A percentile compares a stretch with the other conserved stretches of the same genome.
phyloP scores from a whole-genome alignment of 2,113 vertebrate genomes.

The Dasyornis broadbenti region DNA sequence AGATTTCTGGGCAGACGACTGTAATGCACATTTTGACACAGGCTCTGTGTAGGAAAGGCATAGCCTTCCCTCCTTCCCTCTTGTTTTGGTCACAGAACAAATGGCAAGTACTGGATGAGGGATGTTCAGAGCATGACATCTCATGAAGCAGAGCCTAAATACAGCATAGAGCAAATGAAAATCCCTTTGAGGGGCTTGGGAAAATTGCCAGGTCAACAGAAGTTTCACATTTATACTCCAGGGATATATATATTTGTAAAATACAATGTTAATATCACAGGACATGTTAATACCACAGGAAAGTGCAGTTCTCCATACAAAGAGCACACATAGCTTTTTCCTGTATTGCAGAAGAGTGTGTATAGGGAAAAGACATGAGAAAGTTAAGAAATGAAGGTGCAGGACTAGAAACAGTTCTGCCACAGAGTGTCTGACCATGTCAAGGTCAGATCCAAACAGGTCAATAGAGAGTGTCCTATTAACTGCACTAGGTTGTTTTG shows the following conservation, averaged over 20 bases:
- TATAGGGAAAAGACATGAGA: background rate
- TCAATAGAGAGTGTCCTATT: background rate
- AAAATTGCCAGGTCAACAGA: background rate
- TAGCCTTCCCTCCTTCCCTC: background rate
- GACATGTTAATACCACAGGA: background rate
- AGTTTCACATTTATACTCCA: background rate
- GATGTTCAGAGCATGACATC: background rate
- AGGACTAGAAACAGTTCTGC: background rate
- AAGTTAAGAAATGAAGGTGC: background rate
- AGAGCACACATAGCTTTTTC: background rate
- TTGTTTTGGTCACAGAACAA: background rate
- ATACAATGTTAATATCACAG: no score
- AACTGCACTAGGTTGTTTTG: background rate
- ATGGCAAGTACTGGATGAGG: background rate
- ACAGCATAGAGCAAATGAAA: fast-evolving
- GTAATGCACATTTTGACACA: background rate
- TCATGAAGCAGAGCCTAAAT: background rate
- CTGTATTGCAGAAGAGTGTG: background rate
- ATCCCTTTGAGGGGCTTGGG: background rate
- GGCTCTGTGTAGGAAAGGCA: background rate
- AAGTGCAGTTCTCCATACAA: background rate
- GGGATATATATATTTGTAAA: background rate
- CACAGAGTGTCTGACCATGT: background rate
- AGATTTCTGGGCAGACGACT: background rate
- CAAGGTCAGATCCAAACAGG: background rate